These are phyloP conservation scores for Platichthys stellatus DNA, from an alignment of 2,113 vertebrate genomes.

Conservation along the genomic window DNA sequence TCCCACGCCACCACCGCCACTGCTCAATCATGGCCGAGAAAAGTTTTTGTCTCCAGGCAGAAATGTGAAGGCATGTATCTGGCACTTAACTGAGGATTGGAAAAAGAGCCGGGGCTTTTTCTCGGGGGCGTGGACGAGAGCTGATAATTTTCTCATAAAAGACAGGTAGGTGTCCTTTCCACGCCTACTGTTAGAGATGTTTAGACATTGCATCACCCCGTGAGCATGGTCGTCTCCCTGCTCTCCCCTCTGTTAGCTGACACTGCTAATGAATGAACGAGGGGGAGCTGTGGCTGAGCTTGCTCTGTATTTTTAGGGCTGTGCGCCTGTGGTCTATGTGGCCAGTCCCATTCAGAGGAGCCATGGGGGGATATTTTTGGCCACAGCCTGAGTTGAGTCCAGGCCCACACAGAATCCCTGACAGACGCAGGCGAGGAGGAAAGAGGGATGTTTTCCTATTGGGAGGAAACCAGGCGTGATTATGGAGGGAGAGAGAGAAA, in stretches of 20 bases:
- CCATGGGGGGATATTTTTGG: slow-evolving; percentile 79
- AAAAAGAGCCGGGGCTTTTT: not conserved
- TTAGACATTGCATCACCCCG: slow-evolving; percentile 43
- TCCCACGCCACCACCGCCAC: slow-evolving; percentile 67
- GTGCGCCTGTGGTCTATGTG: slow-evolving; percentile 76
- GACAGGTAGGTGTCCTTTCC: slow-evolving; percentile 21
- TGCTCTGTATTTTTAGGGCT: slow-evolving; percentile 76
- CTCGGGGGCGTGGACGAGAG: slow-evolving; percentile 13
- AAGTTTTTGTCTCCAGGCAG: slow-evolving; percentile 50
- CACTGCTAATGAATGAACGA: slow-evolving; percentile 71
- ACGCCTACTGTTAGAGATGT: slow-evolving; percentile 2
- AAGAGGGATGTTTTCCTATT: slow-evolving; percentile 79
- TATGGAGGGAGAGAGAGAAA: slow-evolving; percentile 63
- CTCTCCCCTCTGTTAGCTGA: slow-evolving; percentile 18
- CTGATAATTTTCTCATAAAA: not conserved
- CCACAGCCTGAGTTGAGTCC: slow-evolving; percentile 74
- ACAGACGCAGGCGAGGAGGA: slow-evolving; percentile 73
- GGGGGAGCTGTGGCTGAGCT: slow-evolving; percentile 58
- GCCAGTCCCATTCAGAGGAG: slow-evolving; percentile 75
- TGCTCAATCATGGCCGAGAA: slow-evolving; percentile 41
- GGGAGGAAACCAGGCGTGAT: slow-evolving; percentile 75
- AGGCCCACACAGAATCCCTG: slow-evolving; percentile 82
- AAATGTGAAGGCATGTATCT: slow-evolving; percentile 26
- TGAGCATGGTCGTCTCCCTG: not conserved
- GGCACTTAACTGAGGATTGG: slow-evolving; percentile 1